Evolutionary conservation across 2,888 invertebrate genomes (phyloP).

Genomic region (Melanargia galathea): DNA sequence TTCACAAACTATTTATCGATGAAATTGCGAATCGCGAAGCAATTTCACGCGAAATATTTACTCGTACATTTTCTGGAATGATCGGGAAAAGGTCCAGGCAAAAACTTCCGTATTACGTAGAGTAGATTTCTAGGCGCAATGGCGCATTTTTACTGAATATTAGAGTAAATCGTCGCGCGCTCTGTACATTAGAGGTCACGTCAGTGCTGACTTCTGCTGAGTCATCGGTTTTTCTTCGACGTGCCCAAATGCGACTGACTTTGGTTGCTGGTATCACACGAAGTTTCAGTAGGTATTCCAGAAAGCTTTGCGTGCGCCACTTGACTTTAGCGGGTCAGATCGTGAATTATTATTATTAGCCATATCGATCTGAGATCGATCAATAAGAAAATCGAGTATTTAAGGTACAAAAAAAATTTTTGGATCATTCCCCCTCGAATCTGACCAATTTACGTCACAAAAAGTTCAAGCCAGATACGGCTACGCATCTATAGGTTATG

Average conservation of each 20-base stretch:
- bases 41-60: slow-evolving; percentile 34
- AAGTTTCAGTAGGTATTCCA: not conserved
- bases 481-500: no score
- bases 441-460: no score
- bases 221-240: not conserved
- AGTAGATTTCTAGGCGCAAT: not conserved
- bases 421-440: no score
- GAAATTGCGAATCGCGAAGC: slow-evolving; percentile 25
- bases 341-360: no score
- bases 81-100: slow-evolving; percentile 36
- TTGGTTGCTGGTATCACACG: not conserved
- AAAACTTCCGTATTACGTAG: slow-evolving; percentile 42
- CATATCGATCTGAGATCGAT: no score
- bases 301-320: not conserved
- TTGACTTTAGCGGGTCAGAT: not conserved
- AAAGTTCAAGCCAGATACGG: no score
- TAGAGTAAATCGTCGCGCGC: not conserved
- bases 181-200: not conserved
- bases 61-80: slow-evolving; percentile 24
- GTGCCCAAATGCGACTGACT: not conserved
- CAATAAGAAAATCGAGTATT: no score
- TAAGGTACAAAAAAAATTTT: no score
- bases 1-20: slow-evolving; percentile 19
- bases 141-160: not conserved
- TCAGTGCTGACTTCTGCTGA: not conserved